These are phyloP conservation scores for Meganola albula DNA, from an alignment of 2,888 invertebrate genomes.

Conservation along the genomic window DNA sequence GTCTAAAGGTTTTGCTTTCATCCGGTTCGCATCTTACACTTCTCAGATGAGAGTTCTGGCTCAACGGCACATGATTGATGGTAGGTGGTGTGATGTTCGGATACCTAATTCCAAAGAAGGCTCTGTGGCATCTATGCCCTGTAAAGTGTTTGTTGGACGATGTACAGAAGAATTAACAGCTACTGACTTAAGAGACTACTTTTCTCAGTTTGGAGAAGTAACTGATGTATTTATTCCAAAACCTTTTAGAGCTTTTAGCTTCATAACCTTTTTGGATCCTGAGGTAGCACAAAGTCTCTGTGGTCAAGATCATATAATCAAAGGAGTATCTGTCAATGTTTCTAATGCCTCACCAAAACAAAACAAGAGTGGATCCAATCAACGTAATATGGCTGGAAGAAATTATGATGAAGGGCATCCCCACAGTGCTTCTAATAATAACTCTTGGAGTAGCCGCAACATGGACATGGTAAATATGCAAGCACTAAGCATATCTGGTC, in stretches of 20 bases:
- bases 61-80: conserved; percentile 97
- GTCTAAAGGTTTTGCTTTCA: conserved; percentile 99
- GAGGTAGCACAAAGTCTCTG: conserved; percentile 88
- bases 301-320: conserved; percentile 90
- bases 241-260: conserved; percentile 89
- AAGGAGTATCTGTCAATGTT: conserved; percentile 93
- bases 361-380: conserved; percentile 72
- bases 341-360: conserved; percentile 93
- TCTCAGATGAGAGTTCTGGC: conserved; percentile 96
- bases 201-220: conserved; percentile 88
- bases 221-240: conserved; percentile 93
- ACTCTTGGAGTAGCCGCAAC: conserved; percentile 70
- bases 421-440: conserved; percentile 65
- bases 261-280: conserved; percentile 90
- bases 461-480: conserved; percentile 75
- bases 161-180: conserved; percentile 89
- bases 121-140: conserved; percentile 83
- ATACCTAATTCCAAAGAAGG: conserved; percentile 96
- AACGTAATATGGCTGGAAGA: conserved; percentile 62
- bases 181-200: conserved; percentile 87
- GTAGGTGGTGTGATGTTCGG: conserved; percentile 98
- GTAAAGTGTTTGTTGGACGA: conserved; percentile 91
- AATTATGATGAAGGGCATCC: conserved; percentile 70
- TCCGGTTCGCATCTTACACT: conserved; percentile 95
- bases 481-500: conserved; percentile 64